These are phyloP conservation scores for Tethya wilhelma DNA, from an alignment of 37 sponge, comb jelly and placozoan genomes.

Conservation along the genomic window DNA sequence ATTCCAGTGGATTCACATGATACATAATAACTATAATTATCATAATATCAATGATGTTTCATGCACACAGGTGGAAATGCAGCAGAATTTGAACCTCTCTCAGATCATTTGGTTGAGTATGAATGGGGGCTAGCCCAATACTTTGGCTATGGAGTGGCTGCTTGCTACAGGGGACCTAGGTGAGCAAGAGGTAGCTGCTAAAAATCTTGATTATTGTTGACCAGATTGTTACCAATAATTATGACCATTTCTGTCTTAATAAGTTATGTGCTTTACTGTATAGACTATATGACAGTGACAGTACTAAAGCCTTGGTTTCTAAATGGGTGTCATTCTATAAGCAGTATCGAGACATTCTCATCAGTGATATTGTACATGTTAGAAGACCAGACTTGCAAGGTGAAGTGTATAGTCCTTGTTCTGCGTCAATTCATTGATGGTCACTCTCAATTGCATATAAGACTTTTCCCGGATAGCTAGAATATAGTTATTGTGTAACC, in stretches of 20 bases:
- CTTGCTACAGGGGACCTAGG: constrained; percentile 60
- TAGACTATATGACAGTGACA: constrained; percentile 36
- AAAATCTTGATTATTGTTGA: too few species aligned
- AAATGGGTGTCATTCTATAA: constrained; percentile 75
- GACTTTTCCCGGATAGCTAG: background rate
- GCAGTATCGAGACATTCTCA: constrained; percentile 65
- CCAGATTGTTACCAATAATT: too few species aligned
- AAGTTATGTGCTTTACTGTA: too few species aligned
- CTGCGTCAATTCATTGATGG: too few species aligned
- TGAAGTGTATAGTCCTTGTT: too few species aligned
- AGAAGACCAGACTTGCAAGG: constrained; percentile 78
- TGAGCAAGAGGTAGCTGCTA: background rate
- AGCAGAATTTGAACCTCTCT: constrained; percentile 65
- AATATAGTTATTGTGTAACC: too few species aligned
- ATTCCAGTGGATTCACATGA: too few species aligned
- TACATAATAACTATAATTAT: too few species aligned
- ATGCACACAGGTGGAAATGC: constrained; percentile 25
- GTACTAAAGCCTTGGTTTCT: constrained; percentile 21
- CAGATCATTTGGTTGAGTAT: constrained; percentile 38
- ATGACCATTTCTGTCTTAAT: too few species aligned
- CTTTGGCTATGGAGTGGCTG: constrained; percentile 64
- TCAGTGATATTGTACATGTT: constrained; percentile 72
- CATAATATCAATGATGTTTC: too few species aligned
- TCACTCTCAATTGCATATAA: background rate
- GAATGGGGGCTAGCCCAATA: constrained; percentile 79